A percentile compares a stretch with the other conserved stretches of the same genome.
Evolutionary conservation across 2,113 vertebrate genomes (phyloP).

Genomic region (Chionis minor): DNA sequence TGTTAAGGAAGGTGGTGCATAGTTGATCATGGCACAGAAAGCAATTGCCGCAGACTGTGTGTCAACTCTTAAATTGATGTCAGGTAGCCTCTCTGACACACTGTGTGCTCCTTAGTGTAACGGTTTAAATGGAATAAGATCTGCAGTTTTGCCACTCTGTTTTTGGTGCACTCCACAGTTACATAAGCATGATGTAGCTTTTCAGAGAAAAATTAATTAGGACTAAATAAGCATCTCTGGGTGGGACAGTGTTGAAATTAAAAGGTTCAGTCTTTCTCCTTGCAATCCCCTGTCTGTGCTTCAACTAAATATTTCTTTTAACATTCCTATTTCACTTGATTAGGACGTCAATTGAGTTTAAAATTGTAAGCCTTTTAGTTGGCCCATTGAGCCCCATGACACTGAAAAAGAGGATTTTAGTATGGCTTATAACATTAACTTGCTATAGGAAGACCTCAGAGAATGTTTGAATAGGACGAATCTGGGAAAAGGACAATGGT

Average conservation of each 20-base stretch:
- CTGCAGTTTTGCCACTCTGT: not conserved
- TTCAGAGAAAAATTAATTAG: not conserved
- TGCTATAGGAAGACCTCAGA: conserved; percentile 27
- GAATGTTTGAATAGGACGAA: conserved; percentile 35
- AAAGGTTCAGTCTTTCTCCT: not conserved
- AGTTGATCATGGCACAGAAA: not conserved
- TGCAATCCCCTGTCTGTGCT: not conserved
- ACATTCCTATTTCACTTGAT: not conserved
- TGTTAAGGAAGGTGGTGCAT: not conserved
- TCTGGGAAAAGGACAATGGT: conserved; percentile 7
- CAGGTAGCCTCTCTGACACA: not conserved
- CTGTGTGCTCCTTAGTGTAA: not conserved
- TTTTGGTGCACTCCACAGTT: not conserved
- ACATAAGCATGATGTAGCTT: not conserved
- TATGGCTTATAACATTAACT: conserved; percentile 37
- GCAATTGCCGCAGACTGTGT: not conserved
- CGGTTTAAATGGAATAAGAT: not conserved
- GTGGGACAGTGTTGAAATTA: not conserved
- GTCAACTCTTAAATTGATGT: not conserved
- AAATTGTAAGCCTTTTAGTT: conserved; percentile 34
- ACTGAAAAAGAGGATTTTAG: not conserved
- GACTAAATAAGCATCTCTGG: not conserved
- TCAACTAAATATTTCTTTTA: conserved; percentile 13
- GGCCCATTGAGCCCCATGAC: not conserved
- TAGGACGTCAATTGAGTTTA: conserved; percentile 55